Percentiles rank a stretch among this genome's conserved stretches.
phyloP scores from a whole-genome alignment of 2,113 vertebrate species.

The Brachypteracias leptosomus region DNA sequence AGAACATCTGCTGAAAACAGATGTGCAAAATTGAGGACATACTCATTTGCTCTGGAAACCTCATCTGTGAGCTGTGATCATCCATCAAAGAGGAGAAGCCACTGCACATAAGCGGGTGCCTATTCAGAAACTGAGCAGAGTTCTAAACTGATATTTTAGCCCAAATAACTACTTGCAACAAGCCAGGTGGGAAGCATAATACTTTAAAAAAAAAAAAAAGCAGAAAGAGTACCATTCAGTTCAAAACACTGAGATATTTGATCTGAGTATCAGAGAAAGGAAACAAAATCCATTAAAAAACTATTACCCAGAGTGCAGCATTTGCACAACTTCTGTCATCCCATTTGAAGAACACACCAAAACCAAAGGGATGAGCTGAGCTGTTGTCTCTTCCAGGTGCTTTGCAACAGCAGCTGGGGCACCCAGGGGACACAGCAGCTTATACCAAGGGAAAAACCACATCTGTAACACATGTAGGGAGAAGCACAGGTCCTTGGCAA shows the following conservation, averaged over 20 bases:
- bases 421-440: neutral
- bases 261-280: neutral
- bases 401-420: neutral
- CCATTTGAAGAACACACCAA: neutral
- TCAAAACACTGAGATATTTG: neutral
- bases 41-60: neutral
- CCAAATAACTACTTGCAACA: neutral
- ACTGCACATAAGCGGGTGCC: neutral
- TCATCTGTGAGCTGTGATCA: neutral
- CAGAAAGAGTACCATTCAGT: neutral
- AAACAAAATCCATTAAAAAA: neutral
- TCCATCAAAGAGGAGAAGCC: neutral
- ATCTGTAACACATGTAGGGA: neutral
- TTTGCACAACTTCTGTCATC: neutral
- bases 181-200: neutral
- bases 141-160: neutral
- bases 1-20: neutral
- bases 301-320: neutral
- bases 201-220: neutral
- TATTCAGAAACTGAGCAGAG: neutral
- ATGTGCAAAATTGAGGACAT: neutral
- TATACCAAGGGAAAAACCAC: neutral
- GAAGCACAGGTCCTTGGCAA: neutral
- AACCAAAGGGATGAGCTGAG: neutral
- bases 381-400: neutral